Evolutionary conservation across 2,888 invertebrate species (phyloP), one percentile per base, ranked within the genome.

Genomic region (Amiota minor): DNA sequence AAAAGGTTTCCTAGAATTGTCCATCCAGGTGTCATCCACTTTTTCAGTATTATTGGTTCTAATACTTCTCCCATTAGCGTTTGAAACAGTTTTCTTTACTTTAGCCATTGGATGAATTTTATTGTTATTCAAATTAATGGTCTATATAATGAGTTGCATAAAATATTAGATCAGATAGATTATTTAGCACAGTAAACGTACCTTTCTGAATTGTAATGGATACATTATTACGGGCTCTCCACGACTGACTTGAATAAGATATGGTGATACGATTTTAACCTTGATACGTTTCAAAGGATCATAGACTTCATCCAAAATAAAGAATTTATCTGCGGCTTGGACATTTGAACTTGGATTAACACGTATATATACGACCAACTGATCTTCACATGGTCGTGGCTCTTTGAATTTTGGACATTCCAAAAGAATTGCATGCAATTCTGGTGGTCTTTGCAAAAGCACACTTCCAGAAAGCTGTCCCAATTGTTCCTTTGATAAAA

Each of bases 201-300:
- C 86, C 78, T 85, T 80, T 12, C 78, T 23, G 78, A 84, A 83
- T 65, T 84, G 75, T 70, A 85, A 67, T 9, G 86, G 84, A 77
- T 84, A 85, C 84, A 85, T 85, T 70, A 85, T 70, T 50, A 86
- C 75, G 11, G 85, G 84, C 61, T 85, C 83, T 0, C 81, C 83
- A 35, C 81, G 78, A 23, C 79, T 79, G 59, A 86, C 77, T 73
- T 86, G 81, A 71, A 86, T 84, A 71, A 86, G 73, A 74, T 85
- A 86, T 14, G 86, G 84, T 18, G 82, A 79, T 81, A 85, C 79
- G 56, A 86, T 71, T 75, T 81, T 81, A 16, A 82, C 84, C 59
- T 75, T 80, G 9, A 77, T 74, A 45, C 80, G 77, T 46, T 73
- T 78, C 49, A 73, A 72, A 23, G 78, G 78, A 76, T 85, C 81